Evolutionary conservation across 2,797 vertebrate genomes (phyloP).

Genomic region (Danio kyathit): DNA sequence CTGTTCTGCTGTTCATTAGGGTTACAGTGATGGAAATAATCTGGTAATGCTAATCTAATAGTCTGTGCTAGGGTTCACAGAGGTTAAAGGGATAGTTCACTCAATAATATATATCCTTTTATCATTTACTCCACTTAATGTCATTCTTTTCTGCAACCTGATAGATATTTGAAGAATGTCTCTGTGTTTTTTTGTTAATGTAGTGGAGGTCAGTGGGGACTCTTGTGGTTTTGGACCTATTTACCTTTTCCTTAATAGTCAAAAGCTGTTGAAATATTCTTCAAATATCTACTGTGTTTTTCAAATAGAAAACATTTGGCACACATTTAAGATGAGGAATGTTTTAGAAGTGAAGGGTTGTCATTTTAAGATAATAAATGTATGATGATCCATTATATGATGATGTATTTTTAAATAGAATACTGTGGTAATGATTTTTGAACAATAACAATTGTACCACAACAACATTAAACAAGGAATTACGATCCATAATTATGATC

Average conservation of each 20-base stretch:
- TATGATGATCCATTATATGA: not conserved
- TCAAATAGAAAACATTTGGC: not conserved
- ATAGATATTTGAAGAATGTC: not conserved
- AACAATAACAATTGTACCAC: not conserved
- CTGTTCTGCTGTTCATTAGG: slow-evolving; percentile 57
- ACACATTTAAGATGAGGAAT: not conserved
- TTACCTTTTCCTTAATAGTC: not conserved
- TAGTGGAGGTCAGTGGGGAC: not conserved
- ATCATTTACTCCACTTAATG: not conserved
- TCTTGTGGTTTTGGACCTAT: not conserved
- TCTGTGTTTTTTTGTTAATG: not conserved
- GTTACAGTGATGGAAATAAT: slow-evolving; percentile 55
- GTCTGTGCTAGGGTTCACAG: not conserved
- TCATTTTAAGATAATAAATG: not conserved
- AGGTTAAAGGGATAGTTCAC: not conserved
- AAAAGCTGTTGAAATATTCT: not conserved
- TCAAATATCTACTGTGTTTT: not conserved
- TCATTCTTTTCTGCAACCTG: not conserved
- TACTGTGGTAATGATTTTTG: not conserved
- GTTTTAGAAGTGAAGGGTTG: not conserved
- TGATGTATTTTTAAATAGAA: not conserved
- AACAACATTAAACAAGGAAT: not conserved
- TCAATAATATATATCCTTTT: not conserved
- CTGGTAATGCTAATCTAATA: slow-evolving; percentile 14
- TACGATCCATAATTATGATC: not conserved